phyloP scores from a whole-genome alignment of 2,888 invertebrate genomes.

The Monoplex corrugatus region DNA sequence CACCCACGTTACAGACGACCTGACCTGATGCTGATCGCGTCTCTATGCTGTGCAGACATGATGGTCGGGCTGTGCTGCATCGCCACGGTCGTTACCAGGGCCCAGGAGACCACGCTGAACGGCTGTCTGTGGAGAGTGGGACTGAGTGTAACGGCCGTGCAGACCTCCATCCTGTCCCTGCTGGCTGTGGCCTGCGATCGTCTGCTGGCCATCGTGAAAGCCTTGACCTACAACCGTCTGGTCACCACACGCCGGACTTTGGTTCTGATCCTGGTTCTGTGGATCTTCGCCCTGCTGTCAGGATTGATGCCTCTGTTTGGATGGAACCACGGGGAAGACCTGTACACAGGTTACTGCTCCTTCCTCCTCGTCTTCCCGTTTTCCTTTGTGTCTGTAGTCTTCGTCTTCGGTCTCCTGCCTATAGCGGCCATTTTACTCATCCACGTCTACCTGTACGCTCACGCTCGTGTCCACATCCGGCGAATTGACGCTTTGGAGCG shows the following conservation, averaged over 20 bases:
- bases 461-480: slow-evolving; percentile 66
- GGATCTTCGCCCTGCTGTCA: slow-evolving; percentile 62
- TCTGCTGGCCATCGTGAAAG: slow-evolving; percentile 69
- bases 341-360: slow-evolving; percentile 66
- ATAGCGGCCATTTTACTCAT: slow-evolving; percentile 64
- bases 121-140: slow-evolving; percentile 67
- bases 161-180: slow-evolving; percentile 66
- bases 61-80: slow-evolving; percentile 68
- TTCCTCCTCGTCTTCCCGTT: slow-evolving; percentile 65
- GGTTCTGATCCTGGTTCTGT: slow-evolving; percentile 61
- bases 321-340: slow-evolving; percentile 62
- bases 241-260: slow-evolving; percentile 63
- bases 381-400: slow-evolving; percentile 64
- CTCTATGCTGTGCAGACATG: slow-evolving; percentile 67
- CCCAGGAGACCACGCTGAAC: slow-evolving; percentile 59
- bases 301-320: slow-evolving; percentile 72
- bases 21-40: slow-evolving; percentile 66
- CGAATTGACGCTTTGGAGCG: slow-evolving; percentile 65
- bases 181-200: slow-evolving; percentile 73
- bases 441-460: slow-evolving; percentile 63
- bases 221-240: slow-evolving; percentile 65
- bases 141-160: slow-evolving; percentile 61
- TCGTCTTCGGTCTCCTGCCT: slow-evolving; percentile 62
- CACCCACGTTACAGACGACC: slow-evolving; percentile 64
- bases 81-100: slow-evolving; percentile 64